phyloP scores from a whole-genome alignment of 1,140 invertebrate genomes.

The Aphis gossypii region DNA sequence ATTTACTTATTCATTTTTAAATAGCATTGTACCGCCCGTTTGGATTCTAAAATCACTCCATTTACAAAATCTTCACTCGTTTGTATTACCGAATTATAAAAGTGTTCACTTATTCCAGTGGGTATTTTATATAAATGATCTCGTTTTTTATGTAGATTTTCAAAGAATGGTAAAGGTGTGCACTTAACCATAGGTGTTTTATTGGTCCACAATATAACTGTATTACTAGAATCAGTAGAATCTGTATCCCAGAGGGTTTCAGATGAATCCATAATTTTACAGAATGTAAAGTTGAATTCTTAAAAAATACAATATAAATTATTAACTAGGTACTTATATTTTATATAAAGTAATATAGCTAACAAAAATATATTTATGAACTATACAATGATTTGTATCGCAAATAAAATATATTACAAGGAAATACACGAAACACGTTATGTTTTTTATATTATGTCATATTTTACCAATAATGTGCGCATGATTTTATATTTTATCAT shows the following conservation, averaged over 20 bases:
- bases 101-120: neutral
- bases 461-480: no score
- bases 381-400: no score
- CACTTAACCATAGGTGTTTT: neutral
- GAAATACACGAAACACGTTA: no score
- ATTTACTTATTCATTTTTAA: neutral
- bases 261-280: neutral
- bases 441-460: no score
- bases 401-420: no score
- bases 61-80: neutral
- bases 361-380: no score
- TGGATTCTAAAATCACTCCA: neutral
- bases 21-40: neutral
- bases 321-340: no score
- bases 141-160: neutral
- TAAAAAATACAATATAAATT: neutral
- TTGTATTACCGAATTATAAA: neutral
- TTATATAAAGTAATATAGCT: neutral
- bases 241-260: neutral
- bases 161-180: neutral
- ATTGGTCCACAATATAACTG: constrained; percentile 18
- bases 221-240: neutral
- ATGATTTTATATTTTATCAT: no score
- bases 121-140: neutral
- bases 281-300: neutral